Conservation (phyloP, 1,140 invertebrate genomes). For the Acyrthosiphon pisum region DNA sequence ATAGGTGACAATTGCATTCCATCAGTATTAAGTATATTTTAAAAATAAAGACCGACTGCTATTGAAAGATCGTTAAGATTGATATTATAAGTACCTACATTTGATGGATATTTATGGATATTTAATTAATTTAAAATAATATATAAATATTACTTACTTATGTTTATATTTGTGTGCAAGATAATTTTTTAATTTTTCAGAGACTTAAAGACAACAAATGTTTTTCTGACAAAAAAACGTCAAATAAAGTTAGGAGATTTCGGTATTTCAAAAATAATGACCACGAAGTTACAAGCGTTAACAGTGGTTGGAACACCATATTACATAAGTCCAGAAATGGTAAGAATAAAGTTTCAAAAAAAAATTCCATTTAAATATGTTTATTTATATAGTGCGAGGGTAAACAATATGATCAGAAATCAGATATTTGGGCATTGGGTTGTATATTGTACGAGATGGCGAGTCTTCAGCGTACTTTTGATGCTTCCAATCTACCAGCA, state of each 20-base stretch:
- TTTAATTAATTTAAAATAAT: too few relatives aligned
- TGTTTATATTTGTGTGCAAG: background rate
- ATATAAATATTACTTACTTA: too few relatives aligned
- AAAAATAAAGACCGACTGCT: background rate
- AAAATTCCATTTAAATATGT: background rate
- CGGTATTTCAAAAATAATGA: slow-evolving; percentile 77
- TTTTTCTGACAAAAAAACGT: slow-evolving; percentile 77
- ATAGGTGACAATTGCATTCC: slow-evolving; percentile 65
- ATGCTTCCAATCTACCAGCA: slow-evolving; percentile 77
- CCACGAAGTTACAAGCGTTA: slow-evolving; percentile 72
- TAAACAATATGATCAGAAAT: slow-evolving; percentile 79
- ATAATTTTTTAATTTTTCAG: slow-evolving; percentile 31
- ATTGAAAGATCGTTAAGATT: background rate
- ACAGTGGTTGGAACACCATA: slow-evolving; percentile 83
- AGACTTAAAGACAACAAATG: slow-evolving; percentile 84
- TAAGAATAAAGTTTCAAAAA: slow-evolving; percentile 63
- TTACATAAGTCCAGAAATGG: slow-evolving; percentile 84
- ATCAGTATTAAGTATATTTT: background rate
- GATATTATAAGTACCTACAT: too few relatives aligned
- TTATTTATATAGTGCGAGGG: slow-evolving; percentile 73
- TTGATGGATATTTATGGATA: too few relatives aligned
- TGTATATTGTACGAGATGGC: slow-evolving; percentile 67
- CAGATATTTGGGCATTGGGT: slow-evolving; percentile 82
- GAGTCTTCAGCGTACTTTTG: slow-evolving; percentile 78
- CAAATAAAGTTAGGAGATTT: slow-evolving; percentile 81